Conservation (phyloP, 2,113 vertebrate genomes). For the Ceuthmochares aereus region DNA sequence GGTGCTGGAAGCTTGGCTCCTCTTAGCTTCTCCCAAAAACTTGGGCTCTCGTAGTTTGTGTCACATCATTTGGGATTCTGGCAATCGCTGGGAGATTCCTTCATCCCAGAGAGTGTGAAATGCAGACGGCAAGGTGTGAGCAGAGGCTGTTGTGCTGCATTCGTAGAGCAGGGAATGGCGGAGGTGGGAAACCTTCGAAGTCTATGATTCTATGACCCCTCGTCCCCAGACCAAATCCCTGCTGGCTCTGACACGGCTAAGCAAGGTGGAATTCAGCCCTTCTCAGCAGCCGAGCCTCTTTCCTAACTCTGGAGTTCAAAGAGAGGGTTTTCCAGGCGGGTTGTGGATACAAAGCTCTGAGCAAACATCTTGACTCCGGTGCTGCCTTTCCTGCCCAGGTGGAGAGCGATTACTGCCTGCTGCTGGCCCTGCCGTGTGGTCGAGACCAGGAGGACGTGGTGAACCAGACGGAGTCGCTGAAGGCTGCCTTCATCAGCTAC, state of each 20-base stretch:
- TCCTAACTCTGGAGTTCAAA: background rate
- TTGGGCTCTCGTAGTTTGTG: rapidly evolving
- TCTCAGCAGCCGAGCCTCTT: background rate
- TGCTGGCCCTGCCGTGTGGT: constrained; percentile 95
- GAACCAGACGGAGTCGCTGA: constrained; percentile 94
- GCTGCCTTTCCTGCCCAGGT: constrained; percentile 75
- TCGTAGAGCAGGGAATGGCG: background rate
- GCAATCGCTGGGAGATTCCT: background rate
- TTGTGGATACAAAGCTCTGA: background rate
- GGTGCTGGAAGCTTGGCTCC: rapidly evolving
- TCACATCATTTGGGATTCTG: background rate
- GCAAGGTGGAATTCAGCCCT: background rate
- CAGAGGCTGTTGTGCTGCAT: too few relatives aligned
- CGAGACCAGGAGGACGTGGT: constrained; percentile 96
- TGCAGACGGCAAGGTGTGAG: rapidly evolving
- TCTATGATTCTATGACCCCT: background rate
- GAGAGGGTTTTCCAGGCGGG: background rate
- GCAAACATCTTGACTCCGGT: background rate
- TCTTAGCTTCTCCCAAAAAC: background rate
- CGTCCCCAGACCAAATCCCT: background rate
- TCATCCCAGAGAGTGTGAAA: rapidly evolving
- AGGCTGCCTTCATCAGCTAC: constrained; percentile 97
- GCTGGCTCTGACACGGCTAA: background rate
- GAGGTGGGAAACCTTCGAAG: background rate
- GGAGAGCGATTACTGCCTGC: constrained; percentile 96